phyloP scores from a whole-genome alignment of 2,888 invertebrate genomes.

The Ernsta delagoae region DNA sequence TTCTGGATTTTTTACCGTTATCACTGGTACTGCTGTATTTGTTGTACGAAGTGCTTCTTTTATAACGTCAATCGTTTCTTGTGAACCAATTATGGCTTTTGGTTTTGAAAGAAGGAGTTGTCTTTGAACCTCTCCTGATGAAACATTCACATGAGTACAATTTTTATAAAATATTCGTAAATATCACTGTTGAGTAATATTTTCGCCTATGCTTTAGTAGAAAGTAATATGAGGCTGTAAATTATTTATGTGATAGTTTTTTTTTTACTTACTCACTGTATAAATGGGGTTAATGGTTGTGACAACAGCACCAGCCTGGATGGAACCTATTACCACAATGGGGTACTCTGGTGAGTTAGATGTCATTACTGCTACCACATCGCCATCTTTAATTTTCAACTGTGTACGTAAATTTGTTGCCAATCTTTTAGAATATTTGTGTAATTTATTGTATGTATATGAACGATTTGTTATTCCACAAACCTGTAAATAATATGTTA shows the following conservation, averaged over 20 bases:
- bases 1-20: conserved; percentile 22
- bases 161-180: too few relatives aligned
- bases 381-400: conserved; percentile 13
- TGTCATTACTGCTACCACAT: conserved; percentile 25
- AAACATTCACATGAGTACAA: too few relatives aligned
- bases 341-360: conserved; percentile 22
- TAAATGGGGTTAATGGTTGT: conserved; percentile 15
- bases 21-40: conserved; percentile 2
- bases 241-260: too few relatives aligned
- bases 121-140: conserved; percentile 14
- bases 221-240: too few relatives aligned
- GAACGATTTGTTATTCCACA: conserved; percentile 30
- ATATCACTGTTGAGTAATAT: too few relatives aligned
- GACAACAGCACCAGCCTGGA: conserved; percentile 23
- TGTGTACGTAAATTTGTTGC: conserved; percentile 20
- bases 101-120: conserved; percentile 19
- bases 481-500: conserved; percentile 7
- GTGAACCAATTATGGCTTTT: conserved; percentile 16
- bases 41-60: conserved; percentile 5
- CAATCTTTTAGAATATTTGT: conserved; percentile 9
- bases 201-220: too few relatives aligned
- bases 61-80: conserved; percentile 8
- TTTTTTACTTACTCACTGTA: conserved; percentile 26
- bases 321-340: conserved; percentile 12
- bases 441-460: conserved; percentile 13